Conservation (phyloP, 92 coral and sea anemone species). For the Phenganax subtilis region DNA sequence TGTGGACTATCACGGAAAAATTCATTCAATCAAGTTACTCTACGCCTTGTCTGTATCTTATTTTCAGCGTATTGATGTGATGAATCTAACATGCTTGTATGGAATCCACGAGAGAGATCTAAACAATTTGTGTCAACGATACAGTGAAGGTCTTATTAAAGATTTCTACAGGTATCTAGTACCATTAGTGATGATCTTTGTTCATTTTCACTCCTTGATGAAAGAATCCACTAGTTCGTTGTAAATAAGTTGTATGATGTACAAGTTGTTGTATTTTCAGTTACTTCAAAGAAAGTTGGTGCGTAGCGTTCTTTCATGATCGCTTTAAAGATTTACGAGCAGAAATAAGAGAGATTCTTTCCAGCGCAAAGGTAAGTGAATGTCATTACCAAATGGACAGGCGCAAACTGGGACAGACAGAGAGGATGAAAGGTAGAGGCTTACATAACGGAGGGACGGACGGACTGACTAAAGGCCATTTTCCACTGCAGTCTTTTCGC, state of each 20-base stretch:
- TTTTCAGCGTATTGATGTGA: constrained; percentile 64
- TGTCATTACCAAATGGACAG: neutral
- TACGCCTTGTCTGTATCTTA: neutral
- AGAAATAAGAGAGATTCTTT: constrained; percentile 83
- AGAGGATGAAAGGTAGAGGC: no score
- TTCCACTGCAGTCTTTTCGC: no score
- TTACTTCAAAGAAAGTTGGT: constrained; percentile 95
- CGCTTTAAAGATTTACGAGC: constrained; percentile 92
- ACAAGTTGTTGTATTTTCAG: constrained; percentile 42
- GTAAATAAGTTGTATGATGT: neutral
- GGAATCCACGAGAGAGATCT: constrained; percentile 90
- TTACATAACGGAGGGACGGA: no score
- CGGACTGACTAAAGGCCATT: no score
- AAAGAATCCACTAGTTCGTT: neutral
- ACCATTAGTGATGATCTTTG: neutral
- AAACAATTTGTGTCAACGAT: constrained; percentile 79
- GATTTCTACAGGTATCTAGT: constrained; percentile 78
- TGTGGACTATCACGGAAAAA: neutral
- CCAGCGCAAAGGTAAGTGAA: constrained; percentile 70
- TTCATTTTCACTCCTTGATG: neutral
- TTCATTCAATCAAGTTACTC: neutral
- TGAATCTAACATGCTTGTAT: constrained; percentile 81
- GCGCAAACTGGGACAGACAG: no score
- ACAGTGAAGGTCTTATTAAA: constrained; percentile 73
- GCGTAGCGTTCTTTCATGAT: constrained; percentile 94